Percentiles rank a stretch among this genome's conserved stretches.
Evolutionary conservation across 2,888 invertebrate species (phyloP).

Genomic region (Sthenelais limicola): DNA sequence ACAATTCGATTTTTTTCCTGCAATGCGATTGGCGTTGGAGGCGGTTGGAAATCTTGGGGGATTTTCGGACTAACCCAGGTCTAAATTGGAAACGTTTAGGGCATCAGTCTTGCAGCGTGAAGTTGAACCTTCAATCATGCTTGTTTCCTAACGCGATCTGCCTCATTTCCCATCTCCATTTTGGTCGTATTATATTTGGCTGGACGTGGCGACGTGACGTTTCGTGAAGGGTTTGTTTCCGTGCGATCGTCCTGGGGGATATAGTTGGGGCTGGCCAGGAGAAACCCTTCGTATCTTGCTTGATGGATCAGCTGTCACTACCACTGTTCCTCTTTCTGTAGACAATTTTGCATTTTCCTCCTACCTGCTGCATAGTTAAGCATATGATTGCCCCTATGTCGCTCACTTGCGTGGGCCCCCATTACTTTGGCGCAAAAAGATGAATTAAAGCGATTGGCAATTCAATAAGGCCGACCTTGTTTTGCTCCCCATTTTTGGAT

Average conservation of each 20-base stretch:
- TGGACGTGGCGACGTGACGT: neutral
- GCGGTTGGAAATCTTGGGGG: neutral
- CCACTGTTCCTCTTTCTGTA: too few relatives aligned
- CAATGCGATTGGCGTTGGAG: neutral
- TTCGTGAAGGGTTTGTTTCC: neutral
- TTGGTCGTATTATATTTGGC: neutral
- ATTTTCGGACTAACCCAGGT: neutral
- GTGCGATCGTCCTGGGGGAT: neutral
- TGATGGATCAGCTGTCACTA: neutral
- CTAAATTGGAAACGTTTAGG: constrained; percentile 17
- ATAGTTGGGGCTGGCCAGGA: neutral
- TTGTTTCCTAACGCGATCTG: constrained; percentile 30
- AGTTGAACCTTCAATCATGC: constrained; percentile 30
- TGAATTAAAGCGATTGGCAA: too few relatives aligned
- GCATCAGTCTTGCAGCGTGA: neutral
- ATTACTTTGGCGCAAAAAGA: too few relatives aligned
- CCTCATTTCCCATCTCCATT: constrained; percentile 27
- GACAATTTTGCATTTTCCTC: too few relatives aligned
- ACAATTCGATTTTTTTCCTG: constrained; percentile 26
- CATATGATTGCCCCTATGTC: too few relatives aligned
- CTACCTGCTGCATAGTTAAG: too few relatives aligned
- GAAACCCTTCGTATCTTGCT: neutral
- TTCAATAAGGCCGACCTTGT: too few relatives aligned
- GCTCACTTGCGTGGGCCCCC: too few relatives aligned
- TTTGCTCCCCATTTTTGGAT: too few relatives aligned